Evolutionary conservation across 2,113 vertebrate genomes (phyloP).

Genomic region (Mormoops blainvillei): DNA sequence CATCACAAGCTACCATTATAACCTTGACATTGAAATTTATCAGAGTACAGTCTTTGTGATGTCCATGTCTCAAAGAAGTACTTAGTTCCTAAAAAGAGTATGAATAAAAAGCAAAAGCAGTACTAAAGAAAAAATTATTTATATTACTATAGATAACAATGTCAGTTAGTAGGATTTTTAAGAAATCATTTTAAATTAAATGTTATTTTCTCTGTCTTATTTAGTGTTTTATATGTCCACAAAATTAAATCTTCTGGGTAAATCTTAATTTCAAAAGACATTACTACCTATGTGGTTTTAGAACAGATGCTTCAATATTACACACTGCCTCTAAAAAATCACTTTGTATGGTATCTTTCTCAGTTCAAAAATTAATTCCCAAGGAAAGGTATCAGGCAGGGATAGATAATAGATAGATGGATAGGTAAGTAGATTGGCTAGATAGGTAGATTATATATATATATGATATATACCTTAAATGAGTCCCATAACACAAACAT

Average conservation of each 20-base stretch:
- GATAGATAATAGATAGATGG: background rate
- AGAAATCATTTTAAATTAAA: slow-evolving; percentile 19
- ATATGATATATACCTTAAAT: background rate
- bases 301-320: background rate
- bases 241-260: background rate
- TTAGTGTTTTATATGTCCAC: background rate
- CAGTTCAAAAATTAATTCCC: background rate
- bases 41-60: slow-evolving; percentile 28
- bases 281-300: background rate
- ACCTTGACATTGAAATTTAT: slow-evolving; percentile 55
- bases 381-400: background rate
- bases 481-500: background rate
- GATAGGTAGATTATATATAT: background rate
- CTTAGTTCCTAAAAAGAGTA: background rate
- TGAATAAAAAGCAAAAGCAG: slow-evolving; percentile 1
- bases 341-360: background rate
- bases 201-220: background rate
- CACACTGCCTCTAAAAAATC: background rate
- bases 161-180: background rate
- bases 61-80: background rate
- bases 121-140: background rate
- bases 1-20: background rate
- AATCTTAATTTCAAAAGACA: background rate
- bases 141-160: background rate
- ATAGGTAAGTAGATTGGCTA: no score